Base-by-base conservation (phyloP, 2,797 vertebrate genomes). In the Muscicapa striata region DNA sequence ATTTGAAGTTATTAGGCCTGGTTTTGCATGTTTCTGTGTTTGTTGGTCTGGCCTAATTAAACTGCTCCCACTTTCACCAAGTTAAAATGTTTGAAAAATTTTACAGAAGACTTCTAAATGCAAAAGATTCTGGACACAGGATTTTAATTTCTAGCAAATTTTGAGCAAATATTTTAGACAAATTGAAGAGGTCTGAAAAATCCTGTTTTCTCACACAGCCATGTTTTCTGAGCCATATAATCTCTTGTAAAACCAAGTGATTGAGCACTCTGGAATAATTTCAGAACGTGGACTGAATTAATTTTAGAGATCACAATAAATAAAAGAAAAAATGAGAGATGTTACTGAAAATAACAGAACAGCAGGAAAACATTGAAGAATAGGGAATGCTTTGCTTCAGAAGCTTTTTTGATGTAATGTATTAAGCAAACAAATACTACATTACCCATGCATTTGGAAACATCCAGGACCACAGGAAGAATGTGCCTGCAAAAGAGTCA, bases 121-220 rank as follows among this genome's bases (percentile, higher is more conserved):
- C 10, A 49, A 46, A 69, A 55, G 6, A 5, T 49, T 89, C 40
- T 52, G 26, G 20, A 59, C 5, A 74, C 2, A 70, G 14, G 40
- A 34, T 63, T 67, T 59, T 67, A 52, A 70, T 70, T 85, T 55
- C 36, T 80, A 11, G 8, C 63, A 63, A 66, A 40, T 63, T 73
- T 85, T 2, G 4, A 45, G 24, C 3, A 83, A 83, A 59, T 22
- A 34, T 58, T 94, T 73, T 51, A 67, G 61, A 43, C 20, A 63
- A 83, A 57, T 23, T 38, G 11, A 62, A 72, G 11, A 61, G 18
- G 7, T 70, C 52, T 70, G 26, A 59, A 90, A 89, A 79, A 16
- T 0, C 1, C 6, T 32, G 4, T 63, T 87, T 87, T 27, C 34
- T 64, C 2, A 3, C 8, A 23, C 1, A 1, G 52, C 66, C 5